These are phyloP conservation scores for Tupaia chinensis DNA, from an alignment of 2,113 vertebrate species.

Conservation along the genomic window DNA sequence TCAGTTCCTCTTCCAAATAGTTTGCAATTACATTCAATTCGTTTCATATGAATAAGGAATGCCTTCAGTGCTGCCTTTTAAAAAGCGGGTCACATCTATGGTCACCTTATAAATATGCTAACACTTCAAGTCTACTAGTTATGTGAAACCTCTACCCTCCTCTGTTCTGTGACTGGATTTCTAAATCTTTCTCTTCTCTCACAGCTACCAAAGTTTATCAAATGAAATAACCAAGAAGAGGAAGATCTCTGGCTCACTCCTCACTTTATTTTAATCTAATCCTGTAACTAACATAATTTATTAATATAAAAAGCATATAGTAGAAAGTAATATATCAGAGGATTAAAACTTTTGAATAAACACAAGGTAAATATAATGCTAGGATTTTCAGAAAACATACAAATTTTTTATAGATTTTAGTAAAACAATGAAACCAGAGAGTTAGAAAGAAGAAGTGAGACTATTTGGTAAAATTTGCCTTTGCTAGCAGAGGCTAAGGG, in stretches of 20 bases:
- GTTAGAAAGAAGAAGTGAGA: slow-evolving; percentile 39
- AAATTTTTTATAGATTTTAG: slow-evolving; percentile 8
- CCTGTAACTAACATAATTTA: neutral
- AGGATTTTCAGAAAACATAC: neutral
- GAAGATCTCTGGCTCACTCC: neutral
- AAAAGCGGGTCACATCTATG: neutral
- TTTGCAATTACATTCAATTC: neutral
- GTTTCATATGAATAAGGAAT: slow-evolving; percentile 26
- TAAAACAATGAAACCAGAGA: slow-evolving; percentile 20
- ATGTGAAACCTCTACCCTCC: neutral
- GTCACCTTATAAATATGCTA: slow-evolving; percentile 20
- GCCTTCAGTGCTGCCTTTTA: neutral
- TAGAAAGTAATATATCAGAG: no score
- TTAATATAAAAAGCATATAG: no score
- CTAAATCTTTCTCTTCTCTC: slow-evolving; percentile 12
- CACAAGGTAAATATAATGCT: neutral
- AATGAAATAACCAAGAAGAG: neutral
- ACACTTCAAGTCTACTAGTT: neutral
- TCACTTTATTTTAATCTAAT: neutral
- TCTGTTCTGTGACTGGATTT: neutral
- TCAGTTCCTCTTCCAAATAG: neutral
- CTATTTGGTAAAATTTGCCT: slow-evolving; percentile 9
- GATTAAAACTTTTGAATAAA: slow-evolving; percentile 32
- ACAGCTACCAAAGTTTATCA: neutral
- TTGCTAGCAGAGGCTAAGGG: neutral